These are phyloP conservation scores for Adelges cooleyi DNA, from an alignment of 1,140 invertebrate genomes.

Conservation along the genomic window DNA sequence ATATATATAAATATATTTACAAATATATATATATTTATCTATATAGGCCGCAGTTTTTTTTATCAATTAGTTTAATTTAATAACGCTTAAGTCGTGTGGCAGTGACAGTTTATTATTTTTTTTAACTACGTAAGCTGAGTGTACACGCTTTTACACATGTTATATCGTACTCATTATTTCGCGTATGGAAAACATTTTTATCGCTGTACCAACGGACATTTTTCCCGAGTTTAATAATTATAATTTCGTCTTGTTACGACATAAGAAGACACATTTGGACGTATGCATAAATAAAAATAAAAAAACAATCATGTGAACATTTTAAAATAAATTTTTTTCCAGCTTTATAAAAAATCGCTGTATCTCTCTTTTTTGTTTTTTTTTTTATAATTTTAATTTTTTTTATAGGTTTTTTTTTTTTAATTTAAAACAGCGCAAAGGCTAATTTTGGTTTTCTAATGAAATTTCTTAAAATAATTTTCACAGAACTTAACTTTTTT, in stretches of 20 bases:
- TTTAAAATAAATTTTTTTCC: slow-evolving; percentile 13
- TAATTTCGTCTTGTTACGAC: not conserved
- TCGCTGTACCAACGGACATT: not conserved
- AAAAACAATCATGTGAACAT: slow-evolving; percentile 4
- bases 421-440: not conserved
- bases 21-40: too few relatives aligned
- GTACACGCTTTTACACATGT: not conserved
- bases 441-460: not conserved
- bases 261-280: slow-evolving; percentile 6
- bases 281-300: slow-evolving; percentile 13
- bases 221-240: not conserved
- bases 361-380: slow-evolving; percentile 5
- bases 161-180: not conserved
- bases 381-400: not conserved
- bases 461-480: slow-evolving; percentile 13
- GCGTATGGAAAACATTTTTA: not conserved
- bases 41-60: slow-evolving; percentile 4
- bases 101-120: slow-evolving; percentile 16
- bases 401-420: not conserved
- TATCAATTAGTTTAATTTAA: too few relatives aligned
- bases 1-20: not conserved
- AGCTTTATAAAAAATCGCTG: slow-evolving; percentile 27
- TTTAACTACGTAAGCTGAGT: slow-evolving; percentile 6
- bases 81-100: too few relatives aligned
- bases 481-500: not conserved